Conservation (phyloP, 2,797 vertebrate genomes). For the Halcyon smyrnensis region DNA sequence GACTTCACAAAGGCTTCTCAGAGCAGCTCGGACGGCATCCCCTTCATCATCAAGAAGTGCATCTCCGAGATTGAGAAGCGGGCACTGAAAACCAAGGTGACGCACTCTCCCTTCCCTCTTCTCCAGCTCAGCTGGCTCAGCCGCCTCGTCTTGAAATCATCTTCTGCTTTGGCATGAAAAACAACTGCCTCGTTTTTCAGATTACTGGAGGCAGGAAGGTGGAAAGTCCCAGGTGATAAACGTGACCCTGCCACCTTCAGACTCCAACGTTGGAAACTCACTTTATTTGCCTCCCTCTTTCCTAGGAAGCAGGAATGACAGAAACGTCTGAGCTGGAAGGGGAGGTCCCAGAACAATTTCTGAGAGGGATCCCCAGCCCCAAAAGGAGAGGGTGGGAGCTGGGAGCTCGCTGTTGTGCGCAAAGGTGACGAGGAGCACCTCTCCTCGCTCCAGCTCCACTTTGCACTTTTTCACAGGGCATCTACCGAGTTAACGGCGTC, state of each 20-base stretch:
- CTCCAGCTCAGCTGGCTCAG: neutral
- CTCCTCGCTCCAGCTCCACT: fast-evolving
- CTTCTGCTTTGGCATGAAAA: neutral
- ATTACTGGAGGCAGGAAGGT: neutral
- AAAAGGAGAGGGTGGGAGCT: neutral
- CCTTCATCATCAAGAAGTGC: constrained; percentile 94
- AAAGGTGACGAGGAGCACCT: neutral
- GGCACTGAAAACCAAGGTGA: constrained; percentile 92
- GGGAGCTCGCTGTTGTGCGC: fast-evolving
- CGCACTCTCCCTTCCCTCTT: neutral
- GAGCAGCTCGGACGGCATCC: constrained; percentile 84
- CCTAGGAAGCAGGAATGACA: neutral
- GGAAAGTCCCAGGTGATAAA: neutral
- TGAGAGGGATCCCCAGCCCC: neutral
- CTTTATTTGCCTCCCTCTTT: neutral
- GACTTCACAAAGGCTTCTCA: constrained; percentile 85
- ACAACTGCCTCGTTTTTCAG: fast-evolving
- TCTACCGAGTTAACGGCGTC: constrained; percentile 95
- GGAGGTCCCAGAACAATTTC: neutral
- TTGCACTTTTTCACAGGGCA: constrained; percentile 82
- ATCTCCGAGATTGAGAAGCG: constrained; percentile 91
- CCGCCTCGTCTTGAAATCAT: fast-evolving
- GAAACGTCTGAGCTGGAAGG: neutral
- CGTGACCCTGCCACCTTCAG: neutral
- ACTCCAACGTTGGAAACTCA: neutral